Percentiles rank a stretch among this genome's conserved stretches.
Evolutionary conservation across 2,888 invertebrate genomes (phyloP).

Genomic region (Keiferia lycopersicella): DNA sequence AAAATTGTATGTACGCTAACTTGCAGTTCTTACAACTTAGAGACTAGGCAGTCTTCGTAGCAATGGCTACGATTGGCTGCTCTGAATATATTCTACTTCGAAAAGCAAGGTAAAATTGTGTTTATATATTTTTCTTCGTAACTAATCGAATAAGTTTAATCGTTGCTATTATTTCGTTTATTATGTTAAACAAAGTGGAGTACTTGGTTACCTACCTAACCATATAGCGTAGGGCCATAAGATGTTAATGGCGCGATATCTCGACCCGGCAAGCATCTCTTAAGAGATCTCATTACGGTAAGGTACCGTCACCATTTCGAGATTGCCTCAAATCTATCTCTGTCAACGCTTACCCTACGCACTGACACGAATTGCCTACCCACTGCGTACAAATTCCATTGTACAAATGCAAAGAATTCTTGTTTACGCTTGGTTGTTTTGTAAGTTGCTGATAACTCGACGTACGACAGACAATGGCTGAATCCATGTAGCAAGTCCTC

Average conservation of each 20-base stretch:
- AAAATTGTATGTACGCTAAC: too few species aligned
- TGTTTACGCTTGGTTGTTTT: constrained; percentile 1
- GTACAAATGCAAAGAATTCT: constrained; percentile 3
- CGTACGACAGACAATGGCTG: too few species aligned
- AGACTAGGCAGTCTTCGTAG: too few species aligned
- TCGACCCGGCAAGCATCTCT: constrained; percentile 11
- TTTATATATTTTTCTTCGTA: too few species aligned
- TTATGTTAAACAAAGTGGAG: neutral
- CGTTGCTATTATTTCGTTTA: too few species aligned
- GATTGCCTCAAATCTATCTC: constrained; percentile 17
- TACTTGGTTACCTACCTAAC: neutral
- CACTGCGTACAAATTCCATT: neutral
- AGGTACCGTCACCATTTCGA: constrained; percentile 11
- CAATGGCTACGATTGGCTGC: too few species aligned
- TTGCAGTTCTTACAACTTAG: too few species aligned
- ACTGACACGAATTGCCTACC: constrained; percentile 10
- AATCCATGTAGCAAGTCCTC: too few species aligned
- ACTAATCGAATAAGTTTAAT: too few species aligned
- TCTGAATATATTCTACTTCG: too few species aligned
- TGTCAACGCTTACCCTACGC: constrained; percentile 14
- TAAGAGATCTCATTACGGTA: constrained; percentile 11
- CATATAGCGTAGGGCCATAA: constrained; percentile 1
- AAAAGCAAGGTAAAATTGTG: too few species aligned
- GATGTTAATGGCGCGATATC: constrained; percentile 18
- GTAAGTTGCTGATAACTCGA: neutral